Conservation (phyloP, 2,113 vertebrate genomes). For the Ciconia stormi region DNA sequence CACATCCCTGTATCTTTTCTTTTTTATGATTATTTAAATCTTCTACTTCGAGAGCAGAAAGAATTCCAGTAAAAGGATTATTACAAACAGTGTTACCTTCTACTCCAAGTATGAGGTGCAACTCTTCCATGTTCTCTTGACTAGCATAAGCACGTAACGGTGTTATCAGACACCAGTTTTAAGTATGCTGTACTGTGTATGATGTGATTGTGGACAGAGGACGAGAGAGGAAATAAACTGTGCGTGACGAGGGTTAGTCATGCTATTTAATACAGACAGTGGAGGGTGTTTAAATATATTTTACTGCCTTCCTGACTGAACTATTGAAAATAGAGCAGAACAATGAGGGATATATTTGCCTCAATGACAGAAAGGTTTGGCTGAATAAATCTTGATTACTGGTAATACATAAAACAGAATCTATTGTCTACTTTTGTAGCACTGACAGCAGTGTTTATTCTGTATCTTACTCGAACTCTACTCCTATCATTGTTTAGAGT, state of each 20-base stretch:
- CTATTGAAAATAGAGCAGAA: background rate
- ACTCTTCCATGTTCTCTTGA: background rate
- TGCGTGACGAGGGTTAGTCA: background rate
- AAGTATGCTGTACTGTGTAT: background rate
- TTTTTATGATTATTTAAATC: background rate
- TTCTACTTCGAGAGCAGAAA: background rate
- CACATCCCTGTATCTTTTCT: background rate
- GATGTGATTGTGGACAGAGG: background rate
- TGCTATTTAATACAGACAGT: no score
- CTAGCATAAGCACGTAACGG: rapidly evolving
- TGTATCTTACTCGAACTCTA: background rate
- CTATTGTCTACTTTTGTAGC: background rate
- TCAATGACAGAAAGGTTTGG: background rate
- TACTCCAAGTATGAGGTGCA: background rate
- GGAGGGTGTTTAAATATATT: background rate
- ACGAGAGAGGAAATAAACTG: background rate
- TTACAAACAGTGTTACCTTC: background rate
- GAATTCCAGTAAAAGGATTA: background rate
- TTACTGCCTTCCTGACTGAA: background rate
- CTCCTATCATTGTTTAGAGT: background rate
- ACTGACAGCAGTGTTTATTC: background rate
- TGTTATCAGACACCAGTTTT: background rate
- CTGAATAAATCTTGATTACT: background rate
- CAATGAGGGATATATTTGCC: background rate
- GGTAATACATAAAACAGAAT: background rate